Percentiles rank a stretch among this genome's conserved stretches.
phyloP scores from a whole-genome alignment of 2,113 vertebrate genomes.

The Saguinus imperator region DNA sequence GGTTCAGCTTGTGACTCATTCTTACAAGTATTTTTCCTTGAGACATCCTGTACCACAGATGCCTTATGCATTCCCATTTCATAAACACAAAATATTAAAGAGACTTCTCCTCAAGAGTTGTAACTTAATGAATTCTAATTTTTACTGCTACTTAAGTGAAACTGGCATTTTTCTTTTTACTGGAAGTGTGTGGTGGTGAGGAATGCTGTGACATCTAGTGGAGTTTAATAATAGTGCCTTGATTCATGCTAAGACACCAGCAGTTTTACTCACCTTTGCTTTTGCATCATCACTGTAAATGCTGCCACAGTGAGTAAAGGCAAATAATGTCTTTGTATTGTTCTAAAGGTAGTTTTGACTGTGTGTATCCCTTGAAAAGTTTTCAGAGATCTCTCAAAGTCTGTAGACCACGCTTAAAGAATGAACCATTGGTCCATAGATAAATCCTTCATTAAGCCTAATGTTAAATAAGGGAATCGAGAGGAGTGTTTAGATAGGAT shows the following conservation, averaged over 20 bases:
- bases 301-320: not conserved
- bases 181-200: not conserved
- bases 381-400: not conserved
- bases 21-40: not conserved
- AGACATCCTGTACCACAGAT: not conserved
- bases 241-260: not conserved
- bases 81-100: not conserved
- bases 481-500: not conserved
- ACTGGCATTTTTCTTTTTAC: not conserved
- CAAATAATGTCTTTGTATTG: not conserved
- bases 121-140: not conserved
- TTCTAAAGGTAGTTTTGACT: constrained; percentile 17
- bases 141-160: constrained; percentile 6
- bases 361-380: not conserved
- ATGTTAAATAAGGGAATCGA: not conserved
- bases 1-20: not conserved
- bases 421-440: not conserved
- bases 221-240: not conserved
- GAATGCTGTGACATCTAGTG: not conserved
- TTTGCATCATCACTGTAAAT: not conserved
- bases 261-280: not conserved
- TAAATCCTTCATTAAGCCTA: constrained; percentile 13
- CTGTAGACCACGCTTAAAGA: not conserved
- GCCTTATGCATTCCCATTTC: not conserved
- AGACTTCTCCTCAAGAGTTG: not conserved